Conservation (phyloP, 2,113 vertebrate genomes). For the Chaenocephalus aceratus region DNA sequence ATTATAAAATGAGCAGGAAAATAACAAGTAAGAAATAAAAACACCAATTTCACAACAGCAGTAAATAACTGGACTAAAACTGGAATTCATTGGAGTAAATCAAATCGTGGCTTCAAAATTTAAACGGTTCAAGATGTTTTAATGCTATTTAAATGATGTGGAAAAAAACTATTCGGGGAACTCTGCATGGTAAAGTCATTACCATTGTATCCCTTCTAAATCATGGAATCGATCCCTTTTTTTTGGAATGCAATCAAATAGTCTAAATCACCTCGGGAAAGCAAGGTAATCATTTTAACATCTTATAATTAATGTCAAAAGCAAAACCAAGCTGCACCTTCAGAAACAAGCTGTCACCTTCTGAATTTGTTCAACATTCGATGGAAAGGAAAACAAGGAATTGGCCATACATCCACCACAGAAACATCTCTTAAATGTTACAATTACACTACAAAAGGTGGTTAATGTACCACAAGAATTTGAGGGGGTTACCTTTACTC, state of each 20-base stretch:
- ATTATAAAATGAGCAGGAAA: conserved; percentile 64
- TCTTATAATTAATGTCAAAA: conserved; percentile 49
- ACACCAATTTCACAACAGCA: conserved; percentile 71
- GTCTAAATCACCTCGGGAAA: conserved; percentile 60
- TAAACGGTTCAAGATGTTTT: conserved; percentile 48
- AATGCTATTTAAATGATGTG: conserved; percentile 45
- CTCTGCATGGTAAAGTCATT: conserved; percentile 30
- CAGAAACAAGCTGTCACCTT: conserved; percentile 44
- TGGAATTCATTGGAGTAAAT: conserved; percentile 57
- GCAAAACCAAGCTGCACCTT: conserved; percentile 82
- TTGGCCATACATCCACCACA: conserved; percentile 71
- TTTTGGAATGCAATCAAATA: conserved; percentile 79
- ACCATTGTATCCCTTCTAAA: conserved; percentile 68
- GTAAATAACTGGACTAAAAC: conserved; percentile 62
- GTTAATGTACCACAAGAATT: conserved; percentile 71
- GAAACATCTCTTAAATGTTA: conserved; percentile 82
- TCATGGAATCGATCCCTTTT: conserved; percentile 75
- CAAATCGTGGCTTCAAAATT: conserved; percentile 57
- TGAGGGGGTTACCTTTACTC: conserved; percentile 63
- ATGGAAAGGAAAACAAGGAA: conserved; percentile 61
- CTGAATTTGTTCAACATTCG: conserved; percentile 40
- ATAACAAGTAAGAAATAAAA: conserved; percentile 48
- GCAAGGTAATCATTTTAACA: conserved; percentile 44
- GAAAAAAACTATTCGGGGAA: conserved; percentile 46
- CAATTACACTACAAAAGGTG: conserved; percentile 87